These are phyloP conservation scores for Diglossa cyanea DNA, from an alignment of 2,797 vertebrate species.

Conservation along the genomic window DNA sequence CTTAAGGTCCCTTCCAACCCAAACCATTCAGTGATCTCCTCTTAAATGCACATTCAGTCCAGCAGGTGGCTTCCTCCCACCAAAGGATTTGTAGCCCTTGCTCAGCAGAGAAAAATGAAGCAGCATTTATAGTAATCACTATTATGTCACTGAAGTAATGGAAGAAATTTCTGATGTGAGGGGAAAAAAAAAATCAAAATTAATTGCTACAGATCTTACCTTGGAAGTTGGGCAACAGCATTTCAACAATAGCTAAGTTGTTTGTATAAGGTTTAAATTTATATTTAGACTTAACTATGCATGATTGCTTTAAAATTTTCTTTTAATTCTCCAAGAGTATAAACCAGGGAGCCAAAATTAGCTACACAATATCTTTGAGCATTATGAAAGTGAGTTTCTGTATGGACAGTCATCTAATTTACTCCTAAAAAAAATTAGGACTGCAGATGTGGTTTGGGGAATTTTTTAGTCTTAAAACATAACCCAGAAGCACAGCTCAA, in stretches of 20 bases:
- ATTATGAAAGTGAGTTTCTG: not conserved
- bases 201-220: not conserved
- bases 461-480: not conserved
- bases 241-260: not conserved
- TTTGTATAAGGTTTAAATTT: not conserved
- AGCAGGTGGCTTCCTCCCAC: conserved; percentile 38
- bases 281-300: not conserved
- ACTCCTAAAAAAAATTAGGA: not conserved
- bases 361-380: not conserved
- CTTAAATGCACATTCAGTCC: not conserved
- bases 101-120: not conserved
- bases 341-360: not conserved
- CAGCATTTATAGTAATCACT: not conserved
- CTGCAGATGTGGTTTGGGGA: not conserved
- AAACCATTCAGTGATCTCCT: not conserved
- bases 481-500: not conserved
- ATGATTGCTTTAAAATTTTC: not conserved
- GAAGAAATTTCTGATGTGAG: not conserved
- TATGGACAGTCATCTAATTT: not conserved
- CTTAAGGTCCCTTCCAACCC: not conserved
- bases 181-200: not conserved
- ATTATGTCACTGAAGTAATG: not conserved
- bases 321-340: not conserved
- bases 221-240: not conserved
- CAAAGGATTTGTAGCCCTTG: not conserved